Base-by-base conservation (phyloP, 2,113 vertebrate species). In the Spea multiplicata region DNA sequence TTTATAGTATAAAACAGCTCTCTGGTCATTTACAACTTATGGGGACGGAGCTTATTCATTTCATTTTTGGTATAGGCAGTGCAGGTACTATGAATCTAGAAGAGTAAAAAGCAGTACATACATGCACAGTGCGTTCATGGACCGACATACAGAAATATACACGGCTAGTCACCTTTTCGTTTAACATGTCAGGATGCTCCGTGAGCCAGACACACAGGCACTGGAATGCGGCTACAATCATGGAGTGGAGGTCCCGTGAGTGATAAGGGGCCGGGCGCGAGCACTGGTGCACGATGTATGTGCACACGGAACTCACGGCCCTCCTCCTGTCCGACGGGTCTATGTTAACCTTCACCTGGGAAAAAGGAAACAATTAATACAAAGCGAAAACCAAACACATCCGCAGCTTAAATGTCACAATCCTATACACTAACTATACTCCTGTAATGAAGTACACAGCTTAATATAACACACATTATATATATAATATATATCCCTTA, bases 221-320 rank as follows among this genome's bases (percentile, higher is more conserved):
- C 91, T 97, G 96, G 88, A 98, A 98, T 44, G 96, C 96, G 4
- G 96, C 96, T 1, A 98, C 96, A 1, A 98, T 98, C 96, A 98
- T 98, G 85, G 96, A 98, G 90, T 98, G 96, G 30, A 98, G 94
- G 85, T 98, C 96, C 0, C 96, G 86, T 71, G 96, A 98, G 81
- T 98, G 96, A 52, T 95, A 92, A 0, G 96, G 96, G 12, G 96
- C 96, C 0, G 96, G 96, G 45, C 96, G 95, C 84, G 96, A 97
- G 84, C 96, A 98, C 87, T 98, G 96, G 87, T 93, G 94, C 49
- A 98, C 96, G 0, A 98, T 98, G 81, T 96, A 98, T 76, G 91
- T 85, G 83, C 96, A 98, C 66, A 98, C 95, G 0, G 95, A 95
- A 77, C 95, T 95, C 62, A 98, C 93, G 0, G 96, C 96, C 44